Evolutionary conservation across 1,140 invertebrate species (phyloP), one percentile per base, ranked within the genome.

Genomic region (Euwallacea fornicatus): DNA sequence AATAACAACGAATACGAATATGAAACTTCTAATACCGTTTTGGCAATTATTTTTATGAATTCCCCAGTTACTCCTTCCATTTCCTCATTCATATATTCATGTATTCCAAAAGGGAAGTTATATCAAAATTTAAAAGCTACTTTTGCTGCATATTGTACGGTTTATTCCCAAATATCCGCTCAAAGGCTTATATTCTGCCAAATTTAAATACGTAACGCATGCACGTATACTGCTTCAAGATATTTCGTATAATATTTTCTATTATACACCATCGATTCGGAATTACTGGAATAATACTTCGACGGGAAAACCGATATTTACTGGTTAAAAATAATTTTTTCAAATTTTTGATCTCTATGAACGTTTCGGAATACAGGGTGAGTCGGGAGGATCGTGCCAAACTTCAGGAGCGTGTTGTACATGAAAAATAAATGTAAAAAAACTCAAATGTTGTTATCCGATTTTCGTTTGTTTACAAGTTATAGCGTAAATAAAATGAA

Each of bases 141-240:
- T 50, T 11, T 50, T 50, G 46, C 13, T 50, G 46, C 21, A 33
- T 50, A 50, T 50, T 50, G 46, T 13, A 11, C 46, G 9, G 9
- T 50, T 50, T 50, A 13, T 50, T 50, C 13, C 13, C 13, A 50
- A 50, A 50, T 50, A 50, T 50, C 13, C 46, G 46, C 46, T 50
- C 6, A 50, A 50, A 50, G 46, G 46, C 46, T 50, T 50, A 50
- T 50, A 13, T 33, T 33, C 46, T 50, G 13, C 46, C 2, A 10
- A 11, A 11, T 50, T 50, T 50, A 50, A 50, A 50, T 13, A 11
- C 13, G 46, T 50, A 10, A 11, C 13, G 9, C 46, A 50, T 50
- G 13, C 13, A 50, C 13, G 46, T 50, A 50, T 50, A 11, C 9
- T 13, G 13, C 13, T 50, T 50, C 46, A 2, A 50, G 13, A 13